These are phyloP conservation scores for Salvator merianae DNA, from an alignment of 2,113 vertebrate species.

Conservation along the genomic window DNA sequence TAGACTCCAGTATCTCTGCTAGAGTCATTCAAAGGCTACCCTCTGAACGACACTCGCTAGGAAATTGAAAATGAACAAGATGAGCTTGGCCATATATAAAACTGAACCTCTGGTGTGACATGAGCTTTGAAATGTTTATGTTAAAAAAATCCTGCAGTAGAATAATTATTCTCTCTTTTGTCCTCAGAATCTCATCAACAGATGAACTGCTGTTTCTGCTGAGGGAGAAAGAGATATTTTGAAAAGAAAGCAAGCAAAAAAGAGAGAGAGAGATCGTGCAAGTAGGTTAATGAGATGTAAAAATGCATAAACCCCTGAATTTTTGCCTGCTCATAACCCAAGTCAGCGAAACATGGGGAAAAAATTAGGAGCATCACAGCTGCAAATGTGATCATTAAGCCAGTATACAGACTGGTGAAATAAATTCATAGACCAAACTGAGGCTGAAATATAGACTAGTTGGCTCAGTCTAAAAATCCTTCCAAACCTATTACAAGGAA, in stretches of 20 bases:
- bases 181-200: slow-evolving; percentile 38
- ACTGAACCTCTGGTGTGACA: slow-evolving; percentile 51
- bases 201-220: background rate
- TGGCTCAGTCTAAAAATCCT: slow-evolving; percentile 12
- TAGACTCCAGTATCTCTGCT: slow-evolving; percentile 46
- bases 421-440: slow-evolving; percentile 10
- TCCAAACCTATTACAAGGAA: slow-evolving; percentile 3
- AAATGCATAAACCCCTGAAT: background rate
- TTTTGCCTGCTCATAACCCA: slow-evolving; percentile 15
- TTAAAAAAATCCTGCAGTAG: slow-evolving; percentile 34
- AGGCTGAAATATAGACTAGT: background rate
- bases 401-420: background rate
- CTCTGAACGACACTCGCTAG: slow-evolving; percentile 36
- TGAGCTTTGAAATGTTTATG: slow-evolving; percentile 38
- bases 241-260: slow-evolving; percentile 5
- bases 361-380: slow-evolving; percentile 23
- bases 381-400: slow-evolving; percentile 17
- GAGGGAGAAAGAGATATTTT: background rate
- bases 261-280: background rate
- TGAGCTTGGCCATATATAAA: slow-evolving; percentile 56
- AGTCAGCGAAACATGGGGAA: background rate
- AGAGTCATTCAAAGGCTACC: slow-evolving; percentile 55
- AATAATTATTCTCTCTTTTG: slow-evolving; percentile 52
- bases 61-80: slow-evolving; percentile 61
- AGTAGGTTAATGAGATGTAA: slow-evolving; percentile 16